Percentiles rank a stretch among this genome's conserved stretches.
Conservation (phyloP, 30 jellyfish, hydroid and myxozoan species). For the Pelagia noctiluca region DNA sequence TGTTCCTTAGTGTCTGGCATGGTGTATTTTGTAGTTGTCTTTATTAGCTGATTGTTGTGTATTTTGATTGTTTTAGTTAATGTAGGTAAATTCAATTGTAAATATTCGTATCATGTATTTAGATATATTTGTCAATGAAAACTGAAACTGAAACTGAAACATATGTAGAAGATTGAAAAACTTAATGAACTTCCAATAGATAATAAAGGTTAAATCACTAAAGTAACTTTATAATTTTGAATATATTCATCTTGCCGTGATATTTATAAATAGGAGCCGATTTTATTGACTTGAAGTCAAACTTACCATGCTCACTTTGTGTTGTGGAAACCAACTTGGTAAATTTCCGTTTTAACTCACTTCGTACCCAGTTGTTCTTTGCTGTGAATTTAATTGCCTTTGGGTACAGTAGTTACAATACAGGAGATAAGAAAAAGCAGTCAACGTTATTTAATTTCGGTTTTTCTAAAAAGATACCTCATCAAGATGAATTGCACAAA, state of each 20-base stretch:
- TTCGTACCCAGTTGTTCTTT: neutral
- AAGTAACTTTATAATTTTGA: too few relatives aligned
- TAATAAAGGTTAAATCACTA: too few relatives aligned
- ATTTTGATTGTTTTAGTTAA: too few relatives aligned
- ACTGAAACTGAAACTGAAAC: too few relatives aligned
- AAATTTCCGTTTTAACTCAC: neutral
- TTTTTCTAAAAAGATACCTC: conserved; percentile 32
- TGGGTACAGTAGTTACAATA: neutral
- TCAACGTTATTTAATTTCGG: conserved; percentile 33
- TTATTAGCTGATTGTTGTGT: too few relatives aligned
- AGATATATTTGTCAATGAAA: too few relatives aligned
- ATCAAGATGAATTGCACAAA: conserved; percentile 20
- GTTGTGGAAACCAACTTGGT: neutral
- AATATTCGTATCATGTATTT: too few relatives aligned
- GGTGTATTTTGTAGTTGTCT: too few relatives aligned
- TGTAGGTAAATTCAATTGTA: too few relatives aligned
- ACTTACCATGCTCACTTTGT: neutral
- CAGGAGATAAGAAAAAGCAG: conserved; percentile 18
- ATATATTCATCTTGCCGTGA: conserved; percentile 4
- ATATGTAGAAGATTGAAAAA: too few relatives aligned
- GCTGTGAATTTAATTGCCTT: neutral
- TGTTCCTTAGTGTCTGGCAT: too few relatives aligned
- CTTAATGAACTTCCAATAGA: too few relatives aligned
- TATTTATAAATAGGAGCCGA: neutral
- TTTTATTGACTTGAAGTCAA: neutral